Base-by-base conservation (phyloP, 92 coral and sea anemone genomes). In the Pocillopora grandis region DNA sequence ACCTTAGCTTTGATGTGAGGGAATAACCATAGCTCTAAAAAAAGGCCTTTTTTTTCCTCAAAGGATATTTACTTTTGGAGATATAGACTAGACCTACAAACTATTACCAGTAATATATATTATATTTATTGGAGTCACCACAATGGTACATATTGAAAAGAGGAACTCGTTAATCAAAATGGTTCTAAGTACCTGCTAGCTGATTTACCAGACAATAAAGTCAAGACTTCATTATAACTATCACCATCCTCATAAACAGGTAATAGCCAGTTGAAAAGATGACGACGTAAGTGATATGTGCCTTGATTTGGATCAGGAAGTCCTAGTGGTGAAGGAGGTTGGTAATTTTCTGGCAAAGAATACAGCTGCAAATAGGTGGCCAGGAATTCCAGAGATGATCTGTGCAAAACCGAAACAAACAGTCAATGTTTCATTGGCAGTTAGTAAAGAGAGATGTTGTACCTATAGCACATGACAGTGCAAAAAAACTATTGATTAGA, bases 231-330 rank as follows among this genome's bases (percentile, higher is more conserved):
- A 64, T 18, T 68, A 1, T 62, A 21, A 67, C 67, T 78, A 59
- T 81, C 91, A 35, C 85, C 52, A 18, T 72, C 86, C 33, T 88
- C 92, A 65, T 72, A 76, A 15, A 85, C 70, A 14, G 97, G 98
- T 21, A 96, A 62, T 65, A 94, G 72, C 99, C 98, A 96, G 65
- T 96, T 92, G 72, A 96, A 77, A 23, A 96, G 89, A 58, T 85
- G 92, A 78, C 82, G 93, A 48, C 98, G 94, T 37, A 96, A 85
- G 21, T 92, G 98, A 75, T 87, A 94, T 13, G 88, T 77, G 69
- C 88, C 90, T 58, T 84, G 75, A 56, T 65, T 72, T 5, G 52
- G 78, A 9, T 85, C 66, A 16, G 94, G 62, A 48, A 87, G 78
- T 71, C 86, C 72, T 55, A 80, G 80, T 9, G 93, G 86, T 14